These are phyloP conservation scores for Tympanoctomys barrerae DNA, from an alignment of 2,797 vertebrate genomes.

Conservation along the genomic window DNA sequence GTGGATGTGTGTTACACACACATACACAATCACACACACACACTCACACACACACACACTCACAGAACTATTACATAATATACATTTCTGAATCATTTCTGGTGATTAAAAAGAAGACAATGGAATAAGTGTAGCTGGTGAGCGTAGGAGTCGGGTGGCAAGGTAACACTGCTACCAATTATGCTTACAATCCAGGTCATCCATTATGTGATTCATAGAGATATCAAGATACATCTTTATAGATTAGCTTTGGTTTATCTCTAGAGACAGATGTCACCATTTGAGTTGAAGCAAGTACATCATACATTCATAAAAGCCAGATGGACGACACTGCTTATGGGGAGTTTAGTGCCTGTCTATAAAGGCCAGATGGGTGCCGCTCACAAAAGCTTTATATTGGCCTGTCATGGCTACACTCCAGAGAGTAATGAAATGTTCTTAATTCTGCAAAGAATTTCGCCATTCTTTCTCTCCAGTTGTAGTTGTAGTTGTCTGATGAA, in stretches of 20 bases:
- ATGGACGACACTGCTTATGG: conserved; percentile 71
- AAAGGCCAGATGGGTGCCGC: conserved; percentile 79
- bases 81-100: conserved; percentile 32
- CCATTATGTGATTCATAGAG: conserved; percentile 31
- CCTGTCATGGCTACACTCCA: conserved; percentile 60
- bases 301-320: conserved; percentile 81
- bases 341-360: conserved; percentile 79
- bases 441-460: conserved; percentile 54
- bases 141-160: background rate
- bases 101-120: background rate
- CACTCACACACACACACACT: background rate
- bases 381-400: conserved; percentile 67
- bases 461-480: background rate
- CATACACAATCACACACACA: background rate
- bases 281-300: conserved; percentile 67
- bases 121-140: background rate
- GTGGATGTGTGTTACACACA: too few species aligned
- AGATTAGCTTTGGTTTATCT: conserved; percentile 73
- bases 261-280: conserved; percentile 74
- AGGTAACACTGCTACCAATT: background rate
- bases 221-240: conserved; percentile 59
- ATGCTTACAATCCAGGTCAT: background rate
- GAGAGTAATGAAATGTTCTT: conserved; percentile 61
- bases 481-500: conserved; percentile 33
- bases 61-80: background rate